These are phyloP conservation scores for Ammodytes marinus DNA, from an alignment of 2,113 vertebrate species.

Conservation along the genomic window DNA sequence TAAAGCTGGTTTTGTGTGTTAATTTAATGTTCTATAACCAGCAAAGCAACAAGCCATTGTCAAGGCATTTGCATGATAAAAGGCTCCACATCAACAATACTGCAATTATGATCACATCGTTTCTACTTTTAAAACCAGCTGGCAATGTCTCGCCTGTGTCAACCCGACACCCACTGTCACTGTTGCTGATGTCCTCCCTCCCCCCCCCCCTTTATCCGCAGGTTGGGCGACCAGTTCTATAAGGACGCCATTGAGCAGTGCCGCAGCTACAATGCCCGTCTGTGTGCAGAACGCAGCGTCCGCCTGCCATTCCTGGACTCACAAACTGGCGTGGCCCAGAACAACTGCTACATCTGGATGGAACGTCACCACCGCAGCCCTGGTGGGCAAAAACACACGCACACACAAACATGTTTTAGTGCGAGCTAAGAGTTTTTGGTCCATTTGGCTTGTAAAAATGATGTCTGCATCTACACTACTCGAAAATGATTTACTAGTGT, in stretches of 20 bases:
- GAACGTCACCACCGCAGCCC: constrained; percentile 96
- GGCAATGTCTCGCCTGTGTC: neutral
- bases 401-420: neutral
- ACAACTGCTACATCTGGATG: constrained; percentile 99
- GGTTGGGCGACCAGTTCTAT: constrained; percentile 98
- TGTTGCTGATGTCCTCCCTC: constrained; percentile 40
- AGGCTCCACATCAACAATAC: constrained; percentile 19
- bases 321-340: constrained; percentile 96
- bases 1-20: constrained; percentile 8
- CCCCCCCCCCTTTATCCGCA: constrained; percentile 48
- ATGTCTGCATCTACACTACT: neutral
- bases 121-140: neutral
- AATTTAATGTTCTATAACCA: constrained; percentile 25
- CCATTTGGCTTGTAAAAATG: neutral
- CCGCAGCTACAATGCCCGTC: constrained; percentile 95
- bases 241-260: constrained; percentile 98
- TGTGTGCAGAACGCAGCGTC: constrained; percentile 96
- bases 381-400: constrained; percentile 80
- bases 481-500: neutral
- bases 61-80: neutral
- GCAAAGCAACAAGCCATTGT: constrained; percentile 27
- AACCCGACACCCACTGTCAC: constrained; percentile 22
- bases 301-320: constrained; percentile 98
- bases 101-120: neutral
- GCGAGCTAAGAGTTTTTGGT: neutral